Base-by-base conservation (phyloP, 2,888 invertebrate genomes). In the Zaprionus lineosus region DNA sequence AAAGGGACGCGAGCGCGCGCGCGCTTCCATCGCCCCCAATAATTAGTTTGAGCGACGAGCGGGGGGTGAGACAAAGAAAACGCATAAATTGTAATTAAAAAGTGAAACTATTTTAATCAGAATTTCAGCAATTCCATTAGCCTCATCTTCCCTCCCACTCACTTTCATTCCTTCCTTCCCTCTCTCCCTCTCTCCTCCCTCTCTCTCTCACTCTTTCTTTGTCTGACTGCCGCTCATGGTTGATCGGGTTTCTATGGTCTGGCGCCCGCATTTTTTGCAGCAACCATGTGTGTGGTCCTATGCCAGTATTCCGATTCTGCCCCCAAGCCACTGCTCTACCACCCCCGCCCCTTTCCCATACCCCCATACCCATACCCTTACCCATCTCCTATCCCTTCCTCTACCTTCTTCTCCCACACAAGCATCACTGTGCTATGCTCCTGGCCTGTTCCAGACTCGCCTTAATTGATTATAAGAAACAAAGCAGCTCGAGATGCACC, bases 51-150 rank as follows among this genome's bases (percentile, higher is more conserved):
- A n/a, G n/a, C n/a, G 16, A 16, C 3, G 16, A 33, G 47, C 28
- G 26, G 18, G 1, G 28, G 16, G 4, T 12, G 7, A 18, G 8
- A 53, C 15, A 31, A 50, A 33, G 53, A 50, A 44, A 48, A 50
- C 44, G 59, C 78, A 79, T 79, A 79, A 84, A 84, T 79, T 57
- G 75, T 84, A 84, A 79, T 79, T 79, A 79, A 79, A 84, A 84
- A 79, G 85, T 74, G 72, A 78, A 82, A 84, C 85, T 79, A 79
- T 79, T 79, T 84, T 82, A 84, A 79, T 79, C 75, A 79, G 60
- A 46, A 63, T 78, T 84, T 78, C 84, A 84, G 78, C 84, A 78
- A 74, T 79, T 84, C 85, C 74, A 79, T 79, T 84, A 79, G 41
- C 52, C 29, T 16, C 21, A 41, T 37, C 16, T 40, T 33, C 18